These are phyloP conservation scores for Calameuta pallipes DNA, from an alignment of 2,888 invertebrate species.

Conservation along the genomic window DNA sequence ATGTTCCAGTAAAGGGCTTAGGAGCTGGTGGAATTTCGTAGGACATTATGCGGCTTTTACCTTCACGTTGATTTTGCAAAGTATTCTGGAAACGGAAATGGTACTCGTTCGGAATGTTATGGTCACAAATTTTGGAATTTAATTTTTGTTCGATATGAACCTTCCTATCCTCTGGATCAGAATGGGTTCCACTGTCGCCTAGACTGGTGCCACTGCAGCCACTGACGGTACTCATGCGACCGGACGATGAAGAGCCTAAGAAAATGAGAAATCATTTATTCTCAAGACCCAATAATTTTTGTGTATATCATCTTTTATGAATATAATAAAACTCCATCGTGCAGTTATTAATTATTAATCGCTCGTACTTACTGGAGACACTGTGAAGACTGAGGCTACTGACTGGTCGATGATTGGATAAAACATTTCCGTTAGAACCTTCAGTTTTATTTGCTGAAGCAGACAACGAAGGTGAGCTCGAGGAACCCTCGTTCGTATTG, in stretches of 20 bases:
- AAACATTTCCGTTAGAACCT: slow-evolving; percentile 37
- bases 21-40: slow-evolving; percentile 70
- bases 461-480: slow-evolving; percentile 6
- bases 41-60: slow-evolving; percentile 60
- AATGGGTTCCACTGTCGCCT: slow-evolving; percentile 87
- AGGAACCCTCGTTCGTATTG: slow-evolving; percentile 36
- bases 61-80: slow-evolving; percentile 48
- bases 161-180: slow-evolving; percentile 82
- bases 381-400: slow-evolving; percentile 78
- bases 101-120: not conserved
- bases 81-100: slow-evolving; percentile 22
- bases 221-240: slow-evolving; percentile 82
- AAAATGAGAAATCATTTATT: slow-evolving; percentile 11
- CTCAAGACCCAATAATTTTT: not conserved
- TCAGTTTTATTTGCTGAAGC: slow-evolving; percentile 40
- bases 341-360: slow-evolving; percentile 8
- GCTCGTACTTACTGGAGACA: slow-evolving; percentile 70
- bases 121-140: not conserved
- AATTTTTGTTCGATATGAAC: slow-evolving; percentile 42
- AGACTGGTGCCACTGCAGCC: slow-evolving; percentile 81
- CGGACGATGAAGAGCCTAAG: slow-evolving; percentile 80
- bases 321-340: not conserved
- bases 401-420: slow-evolving; percentile 71
- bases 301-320: not conserved
- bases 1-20: slow-evolving; percentile 65